phyloP scores from a whole-genome alignment of 2,888 invertebrate genomes.

The Biston betularia region DNA sequence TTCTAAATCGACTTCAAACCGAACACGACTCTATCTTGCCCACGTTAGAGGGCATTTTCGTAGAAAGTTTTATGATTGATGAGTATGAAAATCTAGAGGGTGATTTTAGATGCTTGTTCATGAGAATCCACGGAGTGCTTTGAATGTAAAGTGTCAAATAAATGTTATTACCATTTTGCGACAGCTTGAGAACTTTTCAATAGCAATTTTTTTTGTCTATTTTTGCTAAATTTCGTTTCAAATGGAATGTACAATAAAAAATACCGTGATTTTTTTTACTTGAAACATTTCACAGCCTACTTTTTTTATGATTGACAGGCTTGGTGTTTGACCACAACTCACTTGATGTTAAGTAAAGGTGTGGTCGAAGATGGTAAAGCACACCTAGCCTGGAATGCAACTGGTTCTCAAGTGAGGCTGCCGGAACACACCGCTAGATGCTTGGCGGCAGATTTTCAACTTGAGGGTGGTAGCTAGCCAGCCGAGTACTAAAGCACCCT shows the following conservation, averaged over 20 bases:
- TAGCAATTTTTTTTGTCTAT: not conserved
- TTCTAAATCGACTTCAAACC: slow-evolving; percentile 54
- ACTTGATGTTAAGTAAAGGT: too few species aligned
- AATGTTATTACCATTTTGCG: not conserved
- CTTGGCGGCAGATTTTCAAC: not conserved
- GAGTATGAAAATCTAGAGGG: slow-evolving; percentile 26
- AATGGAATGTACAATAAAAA: not conserved
- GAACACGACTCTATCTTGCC: slow-evolving; percentile 45
- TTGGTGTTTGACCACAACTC: too few species aligned
- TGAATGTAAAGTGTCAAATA: slow-evolving; percentile 20
- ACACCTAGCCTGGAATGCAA: too few species aligned
- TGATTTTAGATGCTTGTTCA: slow-evolving; percentile 27
- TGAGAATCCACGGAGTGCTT: slow-evolving; percentile 19
- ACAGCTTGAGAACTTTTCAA: not conserved
- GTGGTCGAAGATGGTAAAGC: too few species aligned
- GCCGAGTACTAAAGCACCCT: not conserved
- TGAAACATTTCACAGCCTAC: too few species aligned
- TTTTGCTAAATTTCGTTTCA: not conserved
- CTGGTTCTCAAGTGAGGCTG: too few species aligned
- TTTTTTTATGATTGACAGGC: too few species aligned
- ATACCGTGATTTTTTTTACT: too few species aligned
- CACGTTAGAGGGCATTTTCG: slow-evolving; percentile 22
- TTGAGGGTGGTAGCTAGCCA: too few species aligned
- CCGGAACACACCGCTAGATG: too few species aligned
- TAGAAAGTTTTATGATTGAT: slow-evolving; percentile 22